A percentile compares a stretch with the other conserved stretches of the same genome.
These are phyloP conservation scores for Ormyrus rosae DNA, from an alignment of 2,888 invertebrate species.

Conservation along the genomic window DNA sequence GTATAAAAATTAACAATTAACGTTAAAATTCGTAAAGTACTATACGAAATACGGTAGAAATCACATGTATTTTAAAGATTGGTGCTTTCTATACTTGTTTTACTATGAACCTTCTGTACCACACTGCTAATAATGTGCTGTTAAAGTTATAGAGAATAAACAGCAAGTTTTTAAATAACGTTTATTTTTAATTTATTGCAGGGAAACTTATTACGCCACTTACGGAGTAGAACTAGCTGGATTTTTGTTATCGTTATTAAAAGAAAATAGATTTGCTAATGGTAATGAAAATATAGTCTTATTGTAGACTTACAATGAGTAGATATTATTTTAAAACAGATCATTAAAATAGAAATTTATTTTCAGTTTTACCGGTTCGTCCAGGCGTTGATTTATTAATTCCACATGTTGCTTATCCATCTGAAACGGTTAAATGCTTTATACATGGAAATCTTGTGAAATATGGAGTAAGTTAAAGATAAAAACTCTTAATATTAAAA, in stretches of 20 bases:
- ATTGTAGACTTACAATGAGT: background rate
- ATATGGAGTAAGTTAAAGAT: constrained; percentile 17
- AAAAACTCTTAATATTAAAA: background rate
- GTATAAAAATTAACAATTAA: too few species aligned
- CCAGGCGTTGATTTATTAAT: constrained; percentile 11
- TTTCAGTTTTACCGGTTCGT: constrained; percentile 8
- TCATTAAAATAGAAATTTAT: background rate
- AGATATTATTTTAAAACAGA: too few species aligned
- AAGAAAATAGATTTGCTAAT: constrained; percentile 20
- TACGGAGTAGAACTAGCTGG: constrained; percentile 32
- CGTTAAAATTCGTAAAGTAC: too few species aligned
- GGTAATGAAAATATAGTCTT: background rate
- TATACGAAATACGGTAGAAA: too few species aligned
- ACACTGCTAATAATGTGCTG: too few species aligned
- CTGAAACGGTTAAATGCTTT: constrained; percentile 19
- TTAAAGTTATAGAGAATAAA: too few species aligned
- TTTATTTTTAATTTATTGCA: constrained; percentile 3
- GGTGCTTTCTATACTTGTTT: too few species aligned
- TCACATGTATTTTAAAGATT: too few species aligned
- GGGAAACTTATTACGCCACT: constrained; percentile 23
- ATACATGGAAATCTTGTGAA: constrained; percentile 4
- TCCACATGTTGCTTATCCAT: constrained; percentile 10
- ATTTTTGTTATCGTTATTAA: constrained; percentile 24
- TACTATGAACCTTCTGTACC: too few species aligned
- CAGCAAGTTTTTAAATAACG: too few species aligned